These are phyloP conservation scores for Octopus sinensis DNA, from an alignment of 1,140 invertebrate species.

Conservation along the genomic window DNA sequence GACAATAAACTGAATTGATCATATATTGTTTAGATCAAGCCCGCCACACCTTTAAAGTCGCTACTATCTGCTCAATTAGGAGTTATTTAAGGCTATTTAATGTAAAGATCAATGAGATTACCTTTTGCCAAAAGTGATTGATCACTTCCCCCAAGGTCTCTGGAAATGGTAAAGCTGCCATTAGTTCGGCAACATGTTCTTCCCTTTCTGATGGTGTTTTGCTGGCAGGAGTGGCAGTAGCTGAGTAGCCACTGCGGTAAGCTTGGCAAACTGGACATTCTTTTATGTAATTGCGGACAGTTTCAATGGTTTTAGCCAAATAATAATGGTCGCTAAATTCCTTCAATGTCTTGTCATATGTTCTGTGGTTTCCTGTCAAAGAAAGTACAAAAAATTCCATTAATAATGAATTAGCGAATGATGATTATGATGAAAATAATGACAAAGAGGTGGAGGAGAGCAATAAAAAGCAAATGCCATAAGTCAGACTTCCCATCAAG, in stretches of 20 bases:
- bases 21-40: too few species aligned
- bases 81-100: too few species aligned
- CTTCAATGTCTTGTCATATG: conserved; percentile 8
- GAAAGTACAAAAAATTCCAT: not conserved
- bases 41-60: too few species aligned
- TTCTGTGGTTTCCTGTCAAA: conserved; percentile 8
- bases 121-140: conserved; percentile 28
- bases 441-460: too few species aligned
- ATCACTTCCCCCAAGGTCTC: conserved; percentile 1
- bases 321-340: conserved; percentile 7
- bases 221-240: not conserved
- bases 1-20: too few species aligned
- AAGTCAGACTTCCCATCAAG: too few species aligned
- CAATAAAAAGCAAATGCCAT: too few species aligned
- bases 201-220: not conserved
- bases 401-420: not conserved
- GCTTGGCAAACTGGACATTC: conserved; percentile 13
- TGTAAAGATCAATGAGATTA: not conserved
- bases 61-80: too few species aligned
- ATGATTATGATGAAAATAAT: not conserved
- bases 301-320: conserved; percentile 12
- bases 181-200: conserved; percentile 9
- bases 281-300: conserved; percentile 2
- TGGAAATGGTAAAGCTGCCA: conserved; percentile 5
- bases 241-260: not conserved